These are phyloP conservation scores for Poicephalus gulielmi DNA, from an alignment of 2,113 vertebrate genomes.

Conservation along the genomic window DNA sequence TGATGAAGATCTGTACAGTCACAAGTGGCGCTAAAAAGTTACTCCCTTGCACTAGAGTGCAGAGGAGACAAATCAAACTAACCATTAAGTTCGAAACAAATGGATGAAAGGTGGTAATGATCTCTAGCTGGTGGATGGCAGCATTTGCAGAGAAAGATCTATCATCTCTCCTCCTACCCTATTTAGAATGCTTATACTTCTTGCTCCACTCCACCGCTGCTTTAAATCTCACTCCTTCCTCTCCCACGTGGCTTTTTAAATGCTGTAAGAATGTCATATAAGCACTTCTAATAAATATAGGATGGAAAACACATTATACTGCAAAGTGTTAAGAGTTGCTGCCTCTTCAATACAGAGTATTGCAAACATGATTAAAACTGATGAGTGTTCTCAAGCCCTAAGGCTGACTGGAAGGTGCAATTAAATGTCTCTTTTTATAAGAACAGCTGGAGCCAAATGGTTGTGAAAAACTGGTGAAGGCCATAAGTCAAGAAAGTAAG, in stretches of 20 bases:
- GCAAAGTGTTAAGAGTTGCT: neutral
- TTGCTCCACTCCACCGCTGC: neutral
- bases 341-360: neutral
- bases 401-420: slow-evolving; percentile 20
- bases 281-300: neutral
- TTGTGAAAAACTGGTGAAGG: neutral
- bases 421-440: slow-evolving; percentile 5
- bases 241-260: neutral
- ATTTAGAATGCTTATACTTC: neutral
- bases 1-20: neutral
- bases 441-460: slow-evolving; percentile 36
- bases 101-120: rapidly evolving
- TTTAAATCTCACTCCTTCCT: neutral
- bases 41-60: neutral
- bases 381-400: neutral
- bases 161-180: neutral
- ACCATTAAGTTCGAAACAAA: neutral
- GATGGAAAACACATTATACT: neutral
- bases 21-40: neutral
- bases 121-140: neutral
- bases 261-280: neutral
- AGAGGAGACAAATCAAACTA: neutral
- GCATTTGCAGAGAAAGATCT: neutral
- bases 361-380: slow-evolving; percentile 18
- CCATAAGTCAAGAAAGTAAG: slow-evolving; percentile 19